Evolutionary conservation across 2,888 invertebrate genomes (phyloP), one percentile per base, ranked within the genome.

Genomic region (Dysmachus trigonus): DNA sequence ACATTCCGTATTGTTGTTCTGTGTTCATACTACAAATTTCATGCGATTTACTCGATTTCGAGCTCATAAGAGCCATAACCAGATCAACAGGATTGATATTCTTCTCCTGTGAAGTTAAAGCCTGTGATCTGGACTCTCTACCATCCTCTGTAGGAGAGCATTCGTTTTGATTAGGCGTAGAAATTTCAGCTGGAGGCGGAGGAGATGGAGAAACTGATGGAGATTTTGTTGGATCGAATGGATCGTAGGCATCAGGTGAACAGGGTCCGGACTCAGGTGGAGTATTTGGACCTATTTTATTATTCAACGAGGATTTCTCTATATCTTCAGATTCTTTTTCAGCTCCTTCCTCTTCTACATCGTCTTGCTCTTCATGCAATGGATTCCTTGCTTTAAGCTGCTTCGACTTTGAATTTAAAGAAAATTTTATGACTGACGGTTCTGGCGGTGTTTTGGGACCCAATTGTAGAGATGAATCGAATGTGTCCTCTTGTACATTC

Each of bases 141-240:
- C 85, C 87, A 18, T 86, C 87, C 47, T 85, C 83, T 27, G 13
- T 13, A 79, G 76, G 13, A 6, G 73, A 72, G 87, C 76, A 35
- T 88, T 89, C 10, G 88, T 89, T 41, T 76, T 87, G 85, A 77
- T 89, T 87, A 83, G 88, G 88, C 22, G 88, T 87, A 0, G 87
- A 87, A n/a, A 86, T 82, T 10, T 86, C 87, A 82, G 86, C 88
- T 2, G 90, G 88, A 10, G 90, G 91, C 35, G 91, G 90, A 71
- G 91, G 91, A 2, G 92, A 91, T 1, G 92, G 91, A 2, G 92
- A 91, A 22, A 91, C 88, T 1, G 92, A 92, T 1, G 92, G 92
- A 0, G 97, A 97, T 91, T 96, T 96, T 8, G 97, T 97, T 0
- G 97, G 97, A 92, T 97, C 97, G 92, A 97, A 97, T 1, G 97